These are phyloP conservation scores for Helicoverpa armigera DNA, from an alignment of 1,140 invertebrate species.

Conservation along the genomic window DNA sequence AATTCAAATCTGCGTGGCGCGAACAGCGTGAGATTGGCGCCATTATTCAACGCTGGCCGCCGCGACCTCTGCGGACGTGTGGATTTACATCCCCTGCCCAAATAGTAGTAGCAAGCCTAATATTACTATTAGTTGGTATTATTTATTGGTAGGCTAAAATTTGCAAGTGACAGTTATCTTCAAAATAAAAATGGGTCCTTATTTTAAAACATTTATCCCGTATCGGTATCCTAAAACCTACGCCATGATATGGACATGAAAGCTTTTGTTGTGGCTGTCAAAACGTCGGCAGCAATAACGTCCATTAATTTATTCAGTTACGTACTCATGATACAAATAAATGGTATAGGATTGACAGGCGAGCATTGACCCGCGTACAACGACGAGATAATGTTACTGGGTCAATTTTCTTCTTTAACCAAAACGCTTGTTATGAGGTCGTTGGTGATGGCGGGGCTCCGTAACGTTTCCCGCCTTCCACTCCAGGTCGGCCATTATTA, in stretches of 20 bases:
- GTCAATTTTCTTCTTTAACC: too few species aligned
- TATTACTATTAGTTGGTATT: background rate
- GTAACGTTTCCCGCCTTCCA: slow-evolving; percentile 1
- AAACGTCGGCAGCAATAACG: background rate
- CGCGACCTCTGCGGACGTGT: slow-evolving; percentile 13
- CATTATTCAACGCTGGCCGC: slow-evolving; percentile 51
- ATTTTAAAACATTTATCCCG: background rate
- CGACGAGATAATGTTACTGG: too few species aligned
- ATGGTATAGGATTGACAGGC: too few species aligned
- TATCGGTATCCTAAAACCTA: background rate
- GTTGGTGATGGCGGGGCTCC: background rate
- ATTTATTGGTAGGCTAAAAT: too few species aligned
- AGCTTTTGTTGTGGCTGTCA: slow-evolving; percentile 24
- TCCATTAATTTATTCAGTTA: background rate
- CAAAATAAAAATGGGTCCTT: too few species aligned
- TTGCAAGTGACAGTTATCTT: too few species aligned
- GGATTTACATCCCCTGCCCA: background rate
- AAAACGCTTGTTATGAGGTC: background rate
- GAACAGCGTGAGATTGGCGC: slow-evolving; percentile 48
- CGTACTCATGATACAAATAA: background rate
- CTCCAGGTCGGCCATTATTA: slow-evolving; percentile 29
- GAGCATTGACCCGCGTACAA: too few species aligned
- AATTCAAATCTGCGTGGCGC: slow-evolving; percentile 54
- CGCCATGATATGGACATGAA: slow-evolving; percentile 5
- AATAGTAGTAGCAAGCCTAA: background rate